phyloP scores from a whole-genome alignment of 30 jellyfish, hydroid and myxozoan species.

The Mastigias papua region DNA sequence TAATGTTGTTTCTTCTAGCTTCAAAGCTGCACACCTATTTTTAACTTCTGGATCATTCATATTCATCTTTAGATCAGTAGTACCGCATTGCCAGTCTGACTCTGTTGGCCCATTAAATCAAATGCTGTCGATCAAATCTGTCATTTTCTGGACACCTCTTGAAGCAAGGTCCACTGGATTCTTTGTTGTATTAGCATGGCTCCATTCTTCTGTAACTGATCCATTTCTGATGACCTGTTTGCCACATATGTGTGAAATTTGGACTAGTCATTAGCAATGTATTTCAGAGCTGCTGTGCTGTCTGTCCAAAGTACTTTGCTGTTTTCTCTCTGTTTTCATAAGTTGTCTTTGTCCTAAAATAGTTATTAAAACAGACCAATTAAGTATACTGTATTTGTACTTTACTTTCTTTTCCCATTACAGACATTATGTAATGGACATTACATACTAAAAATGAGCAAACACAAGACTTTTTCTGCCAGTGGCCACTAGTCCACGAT shows the following conservation, averaged over 20 bases:
- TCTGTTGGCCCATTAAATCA: constrained; percentile 66
- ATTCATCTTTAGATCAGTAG: constrained; percentile 41
- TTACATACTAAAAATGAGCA: no score
- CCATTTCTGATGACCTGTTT: constrained; percentile 56
- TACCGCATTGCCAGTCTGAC: constrained; percentile 58
- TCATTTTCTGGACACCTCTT: constrained; percentile 40
- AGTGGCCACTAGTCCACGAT: constrained; percentile 48
- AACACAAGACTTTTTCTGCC: no score
- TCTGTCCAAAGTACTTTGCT: no score
- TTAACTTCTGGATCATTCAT: constrained; percentile 65
- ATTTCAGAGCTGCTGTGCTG: no score
- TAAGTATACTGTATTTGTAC: no score
- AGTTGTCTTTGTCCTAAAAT: no score
- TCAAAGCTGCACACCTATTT: constrained; percentile 53
- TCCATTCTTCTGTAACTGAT: constrained; percentile 56
- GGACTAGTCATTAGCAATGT: constrained; percentile 61
- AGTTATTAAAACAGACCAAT: no score
- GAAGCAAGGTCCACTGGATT: constrained; percentile 68
- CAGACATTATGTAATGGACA: no score
- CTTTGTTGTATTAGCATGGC: constrained; percentile 26
- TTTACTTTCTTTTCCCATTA: no score
- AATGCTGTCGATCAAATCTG: constrained; percentile 20
- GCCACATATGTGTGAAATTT: constrained; percentile 62
- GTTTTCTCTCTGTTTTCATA: no score
- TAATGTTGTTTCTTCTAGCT: constrained; percentile 33